Evolutionary conservation across 2,888 invertebrate species (phyloP).

Genomic region (Dasypogon diadema): DNA sequence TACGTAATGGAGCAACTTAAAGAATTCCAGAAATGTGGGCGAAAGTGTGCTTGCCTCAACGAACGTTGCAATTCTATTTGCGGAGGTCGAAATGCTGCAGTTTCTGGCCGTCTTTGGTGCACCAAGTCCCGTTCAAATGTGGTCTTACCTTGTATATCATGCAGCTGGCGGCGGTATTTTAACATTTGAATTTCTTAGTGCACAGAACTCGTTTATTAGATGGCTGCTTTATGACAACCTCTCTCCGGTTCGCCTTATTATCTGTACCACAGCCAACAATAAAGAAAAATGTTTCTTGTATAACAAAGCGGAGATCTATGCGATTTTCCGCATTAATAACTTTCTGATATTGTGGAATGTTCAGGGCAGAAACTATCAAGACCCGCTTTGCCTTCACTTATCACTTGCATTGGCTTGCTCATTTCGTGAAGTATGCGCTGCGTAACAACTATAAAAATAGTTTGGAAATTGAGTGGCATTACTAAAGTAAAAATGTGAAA

Average conservation of each 20-base stretch:
- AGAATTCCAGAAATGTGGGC: slow-evolving; percentile 34
- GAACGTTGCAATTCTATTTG: neutral
- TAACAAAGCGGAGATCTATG: neutral
- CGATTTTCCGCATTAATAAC: slow-evolving; percentile 3
- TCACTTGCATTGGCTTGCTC: neutral
- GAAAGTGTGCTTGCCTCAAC: slow-evolving; percentile 16
- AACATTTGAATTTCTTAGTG: neutral
- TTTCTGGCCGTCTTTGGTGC: neutral
- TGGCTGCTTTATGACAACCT: neutral
- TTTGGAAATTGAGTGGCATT: neutral
- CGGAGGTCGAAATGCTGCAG: slow-evolving; percentile 5
- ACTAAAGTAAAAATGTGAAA: too few species aligned
- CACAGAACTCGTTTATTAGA: neutral
- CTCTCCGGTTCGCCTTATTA: neutral
- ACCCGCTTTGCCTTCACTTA: neutral
- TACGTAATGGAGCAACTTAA: slow-evolving; percentile 17
- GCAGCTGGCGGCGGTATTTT: slow-evolving; percentile 3
- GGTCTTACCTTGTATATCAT: slow-evolving; percentile 1
- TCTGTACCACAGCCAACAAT: neutral
- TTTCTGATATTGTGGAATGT: neutral
- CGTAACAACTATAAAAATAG: neutral
- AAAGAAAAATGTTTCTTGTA: neutral
- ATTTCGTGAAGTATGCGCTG: neutral
- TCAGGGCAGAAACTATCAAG: neutral
- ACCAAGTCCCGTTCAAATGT: neutral